Evolutionary conservation across 2,113 vertebrate genomes (phyloP).

Genomic region (Pomatorhinus ruficollis): DNA sequence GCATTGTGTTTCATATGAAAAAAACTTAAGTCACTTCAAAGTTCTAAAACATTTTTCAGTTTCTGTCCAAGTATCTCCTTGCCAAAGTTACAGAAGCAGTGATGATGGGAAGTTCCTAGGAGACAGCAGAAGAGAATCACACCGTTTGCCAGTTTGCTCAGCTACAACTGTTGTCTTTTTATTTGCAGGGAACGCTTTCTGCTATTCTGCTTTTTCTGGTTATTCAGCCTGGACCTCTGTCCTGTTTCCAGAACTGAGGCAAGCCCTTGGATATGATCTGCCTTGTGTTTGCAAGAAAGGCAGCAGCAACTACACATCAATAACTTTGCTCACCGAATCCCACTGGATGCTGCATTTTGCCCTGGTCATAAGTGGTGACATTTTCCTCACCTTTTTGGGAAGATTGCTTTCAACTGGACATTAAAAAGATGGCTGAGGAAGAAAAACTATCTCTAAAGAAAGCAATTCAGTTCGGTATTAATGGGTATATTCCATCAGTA

Average conservation of each 20-base stretch:
- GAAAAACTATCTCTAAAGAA: background rate
- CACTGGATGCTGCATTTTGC: background rate
- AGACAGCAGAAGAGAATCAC: background rate
- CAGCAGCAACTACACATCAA: background rate
- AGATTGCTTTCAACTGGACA: background rate
- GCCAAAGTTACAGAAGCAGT: background rate
- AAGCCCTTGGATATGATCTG: background rate
- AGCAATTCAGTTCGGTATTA: background rate
- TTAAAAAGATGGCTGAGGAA: slow-evolving; percentile 32
- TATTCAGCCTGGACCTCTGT: background rate
- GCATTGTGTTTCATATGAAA: background rate
- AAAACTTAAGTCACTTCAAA: background rate
- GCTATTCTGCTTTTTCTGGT: background rate
- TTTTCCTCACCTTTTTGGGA: slow-evolving; percentile 10
- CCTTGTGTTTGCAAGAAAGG: background rate
- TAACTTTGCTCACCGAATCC: background rate
- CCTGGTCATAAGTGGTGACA: background rate
- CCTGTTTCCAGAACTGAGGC: background rate
- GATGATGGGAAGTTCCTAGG: background rate
- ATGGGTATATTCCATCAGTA: background rate
- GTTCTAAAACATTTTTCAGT: background rate
- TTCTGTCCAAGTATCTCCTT: background rate
- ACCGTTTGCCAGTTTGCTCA: background rate
- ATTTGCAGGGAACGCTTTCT: slow-evolving; percentile 47
- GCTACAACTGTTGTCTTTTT: slow-evolving; percentile 27